Base-by-base conservation (phyloP, 1,140 invertebrate species). In the Glossosoma conforme region DNA sequence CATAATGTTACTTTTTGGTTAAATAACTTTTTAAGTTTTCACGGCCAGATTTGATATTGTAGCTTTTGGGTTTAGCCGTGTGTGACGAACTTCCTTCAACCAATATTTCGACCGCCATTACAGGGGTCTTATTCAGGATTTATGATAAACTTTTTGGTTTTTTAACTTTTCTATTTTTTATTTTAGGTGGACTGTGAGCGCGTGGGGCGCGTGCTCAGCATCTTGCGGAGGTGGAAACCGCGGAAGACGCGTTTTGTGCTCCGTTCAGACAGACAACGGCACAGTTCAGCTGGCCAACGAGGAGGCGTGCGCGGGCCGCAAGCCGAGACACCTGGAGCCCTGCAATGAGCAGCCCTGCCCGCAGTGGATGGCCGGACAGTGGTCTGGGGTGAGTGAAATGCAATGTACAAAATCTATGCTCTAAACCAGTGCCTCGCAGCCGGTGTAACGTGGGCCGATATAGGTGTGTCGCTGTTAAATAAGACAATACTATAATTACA, bases 281-380 rank as follows among this genome's bases (percentile, higher is more conserved):
- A 52, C 56, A 55, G 66, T 68, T 46, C 78, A 67, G 15, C 61
- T 86, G 82, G 76, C 87, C 40, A 75, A 82, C 46, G 84, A 87
- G 54, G 82, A 84, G 58, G 82, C 85, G 54, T 92, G 89, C 68
- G 78, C 76, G 33, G 76, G 74, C n/a, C 79, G 81, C 48, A 86
- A 86, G 54, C 90, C 90, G n/a, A 75, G 80, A 41, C 79, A 78
- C 47, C 79, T 88, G 61, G 87, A 91, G 64, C 76, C 79, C 11
- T 95, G 91, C 70, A 91, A 90, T 65, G 77, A 81, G 24, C 78
- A 87, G 48, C 82, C 86, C 20, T 95, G 91, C 70, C 86, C 91
- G 19, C 80, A 80, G 59, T 95, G 91, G 91, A 77, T 88, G 54
- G 80, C 84, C 24, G 83, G 86, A 30, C 78, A 84, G 41, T 94